phyloP scores from a whole-genome alignment of 2,888 invertebrate genomes.

The Caenorhabditis angaria region DNA sequence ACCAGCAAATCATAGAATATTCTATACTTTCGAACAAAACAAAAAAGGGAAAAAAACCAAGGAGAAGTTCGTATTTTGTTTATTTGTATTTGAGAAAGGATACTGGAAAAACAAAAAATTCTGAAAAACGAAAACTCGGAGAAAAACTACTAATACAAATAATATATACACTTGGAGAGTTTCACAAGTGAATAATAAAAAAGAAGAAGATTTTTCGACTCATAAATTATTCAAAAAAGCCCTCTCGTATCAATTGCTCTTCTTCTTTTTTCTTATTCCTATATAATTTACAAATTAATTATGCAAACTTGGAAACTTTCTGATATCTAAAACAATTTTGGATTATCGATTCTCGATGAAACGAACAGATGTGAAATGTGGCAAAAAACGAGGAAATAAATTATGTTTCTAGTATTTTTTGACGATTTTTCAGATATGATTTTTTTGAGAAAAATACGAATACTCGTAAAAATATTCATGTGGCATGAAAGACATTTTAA shows the following conservation, averaged over 20 bases:
- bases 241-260: constrained; percentile 2
- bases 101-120: too few relatives aligned
- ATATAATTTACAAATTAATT: constrained; percentile 2
- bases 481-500: too few relatives aligned
- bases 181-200: constrained; percentile 4
- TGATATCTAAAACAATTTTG: neutral
- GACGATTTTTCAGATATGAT: too few relatives aligned
- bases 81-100: neutral
- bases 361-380: neutral
- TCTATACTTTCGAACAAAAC: neutral
- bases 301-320: neutral
- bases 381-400: neutral
- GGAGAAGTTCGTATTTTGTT: neutral
- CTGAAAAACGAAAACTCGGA: too few relatives aligned
- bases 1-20: neutral
- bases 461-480: too few relatives aligned
- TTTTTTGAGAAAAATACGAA: too few relatives aligned
- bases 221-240: constrained; percentile 4
- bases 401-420: too few relatives aligned
- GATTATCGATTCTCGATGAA: neutral
- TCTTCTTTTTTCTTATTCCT: neutral
- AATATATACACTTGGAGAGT: neutral
- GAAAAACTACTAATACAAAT: constrained; percentile 1
- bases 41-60: neutral
- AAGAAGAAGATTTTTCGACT: constrained; percentile 4